A percentile compares a stretch with the other conserved stretches of the same genome.
phyloP scores from a whole-genome alignment of 2,113 vertebrate genomes.

The Mola mola region DNA sequence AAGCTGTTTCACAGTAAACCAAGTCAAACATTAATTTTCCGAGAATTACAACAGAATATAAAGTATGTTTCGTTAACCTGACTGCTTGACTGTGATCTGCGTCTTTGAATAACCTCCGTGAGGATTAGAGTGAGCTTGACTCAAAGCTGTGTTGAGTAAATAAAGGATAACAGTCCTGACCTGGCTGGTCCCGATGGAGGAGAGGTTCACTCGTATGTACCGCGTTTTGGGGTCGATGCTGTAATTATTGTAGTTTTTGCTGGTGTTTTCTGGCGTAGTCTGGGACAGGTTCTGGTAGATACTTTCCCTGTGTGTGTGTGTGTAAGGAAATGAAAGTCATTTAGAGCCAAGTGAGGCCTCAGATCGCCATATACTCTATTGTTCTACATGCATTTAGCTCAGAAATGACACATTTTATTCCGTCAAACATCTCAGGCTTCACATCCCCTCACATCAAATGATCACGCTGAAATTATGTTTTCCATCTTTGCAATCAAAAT shows the following conservation, averaged over 20 bases:
- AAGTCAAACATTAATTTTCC: no score
- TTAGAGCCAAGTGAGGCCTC: not conserved
- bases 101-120: not conserved
- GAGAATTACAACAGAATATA: no score
- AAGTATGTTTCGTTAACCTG: no score
- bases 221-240: slow-evolving; percentile 90
- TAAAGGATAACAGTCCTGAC: slow-evolving; percentile 69
- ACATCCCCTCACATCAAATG: slow-evolving; percentile 5
- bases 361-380: no score
- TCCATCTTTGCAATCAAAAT: slow-evolving; percentile 7
- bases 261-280: slow-evolving; percentile 92
- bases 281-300: slow-evolving; percentile 93
- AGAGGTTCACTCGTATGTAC: slow-evolving; percentile 89
- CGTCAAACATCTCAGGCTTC: not conserved
- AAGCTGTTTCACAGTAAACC: no score
- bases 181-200: slow-evolving; percentile 85
- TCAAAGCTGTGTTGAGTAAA: slow-evolving; percentile 20
- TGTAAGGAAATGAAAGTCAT: no score
- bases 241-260: slow-evolving; percentile 86
- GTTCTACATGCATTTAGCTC: no score
- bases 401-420: not conserved
- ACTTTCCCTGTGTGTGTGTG: slow-evolving; percentile 84
- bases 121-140: not conserved
- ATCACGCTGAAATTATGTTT: not conserved
- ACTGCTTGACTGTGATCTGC: not conserved